Percentiles rank a stretch among this genome's conserved stretches.
Evolutionary conservation across 2,888 invertebrate species (phyloP).

Genomic region (Brassicogethes aeneus): DNA sequence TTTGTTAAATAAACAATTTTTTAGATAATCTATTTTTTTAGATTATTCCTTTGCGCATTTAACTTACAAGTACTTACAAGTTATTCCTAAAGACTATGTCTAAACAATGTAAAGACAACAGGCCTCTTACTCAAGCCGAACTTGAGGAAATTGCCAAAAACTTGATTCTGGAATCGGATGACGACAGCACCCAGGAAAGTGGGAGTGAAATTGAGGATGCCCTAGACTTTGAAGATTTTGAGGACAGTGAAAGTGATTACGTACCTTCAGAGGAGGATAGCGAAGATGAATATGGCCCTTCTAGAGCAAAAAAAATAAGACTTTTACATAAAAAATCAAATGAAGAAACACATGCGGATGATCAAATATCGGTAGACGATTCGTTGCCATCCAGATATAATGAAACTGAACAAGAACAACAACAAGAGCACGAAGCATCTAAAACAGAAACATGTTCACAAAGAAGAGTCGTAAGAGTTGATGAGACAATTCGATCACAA

Average conservation of each 20-base stretch:
- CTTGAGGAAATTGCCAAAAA: slow-evolving; percentile 5
- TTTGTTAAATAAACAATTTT: no score
- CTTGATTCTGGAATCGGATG: slow-evolving; percentile 6
- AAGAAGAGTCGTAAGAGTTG: no score
- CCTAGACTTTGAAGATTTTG: no score
- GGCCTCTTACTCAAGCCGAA: slow-evolving; percentile 4
- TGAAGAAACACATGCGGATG: no score
- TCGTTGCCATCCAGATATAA: slow-evolving; percentile 3
- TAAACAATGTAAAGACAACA: no score
- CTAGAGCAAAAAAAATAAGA: slow-evolving; percentile 1
- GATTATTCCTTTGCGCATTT: no score
- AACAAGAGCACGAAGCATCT: slow-evolving; percentile 3
- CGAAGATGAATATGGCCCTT: slow-evolving; percentile 1
- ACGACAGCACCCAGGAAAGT: slow-evolving; percentile 6
- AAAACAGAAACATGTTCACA: slow-evolving; percentile 1
- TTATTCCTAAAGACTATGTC: no score
- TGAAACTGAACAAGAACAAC: slow-evolving; percentile 3
- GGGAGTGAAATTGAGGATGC: slow-evolving; percentile 4
- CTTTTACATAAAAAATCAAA: no score
- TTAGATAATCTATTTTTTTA: no score
- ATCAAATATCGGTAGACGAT: slow-evolving; percentile 2
- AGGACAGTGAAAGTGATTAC: slow-evolving; percentile 4
- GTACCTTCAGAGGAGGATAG: slow-evolving; percentile 4
- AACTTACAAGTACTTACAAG: no score
- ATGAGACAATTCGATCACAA: no score